Conservation (phyloP, 2,113 vertebrate species). For the Danio rerio region DNA sequence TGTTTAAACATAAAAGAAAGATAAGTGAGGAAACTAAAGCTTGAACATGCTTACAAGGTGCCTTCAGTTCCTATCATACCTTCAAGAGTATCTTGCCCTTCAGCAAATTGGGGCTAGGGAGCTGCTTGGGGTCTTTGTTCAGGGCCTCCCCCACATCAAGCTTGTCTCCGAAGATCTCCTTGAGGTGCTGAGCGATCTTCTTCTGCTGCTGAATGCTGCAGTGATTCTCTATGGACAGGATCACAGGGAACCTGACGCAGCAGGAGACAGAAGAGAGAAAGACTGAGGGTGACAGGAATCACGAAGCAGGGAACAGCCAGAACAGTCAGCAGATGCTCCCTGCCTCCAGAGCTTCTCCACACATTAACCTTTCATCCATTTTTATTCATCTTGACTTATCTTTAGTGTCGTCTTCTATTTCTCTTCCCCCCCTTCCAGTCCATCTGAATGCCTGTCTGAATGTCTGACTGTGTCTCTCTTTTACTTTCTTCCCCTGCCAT, state of each 20-base stretch:
- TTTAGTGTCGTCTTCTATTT: constrained; percentile 12
- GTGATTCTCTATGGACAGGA: constrained; percentile 96
- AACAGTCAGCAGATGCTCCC: constrained; percentile 21
- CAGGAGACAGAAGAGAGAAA: constrained; percentile 23
- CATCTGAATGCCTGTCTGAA: not conserved
- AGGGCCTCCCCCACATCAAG: constrained; percentile 84
- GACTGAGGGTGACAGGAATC: constrained; percentile 4
- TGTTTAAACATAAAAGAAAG: too few species aligned
- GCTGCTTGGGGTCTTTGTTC: constrained; percentile 81
- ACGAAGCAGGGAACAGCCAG: constrained; percentile 8
- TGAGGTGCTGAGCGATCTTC: constrained; percentile 93
- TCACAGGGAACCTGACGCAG: constrained; percentile 86
- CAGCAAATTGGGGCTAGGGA: constrained; percentile 89
- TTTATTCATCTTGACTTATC: constrained; percentile 15
- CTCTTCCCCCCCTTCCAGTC: not conserved
- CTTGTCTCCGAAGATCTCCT: constrained; percentile 90
- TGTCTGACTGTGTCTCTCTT: not conserved
- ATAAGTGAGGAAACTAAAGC: too few species aligned
- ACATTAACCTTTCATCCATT: constrained; percentile 16
- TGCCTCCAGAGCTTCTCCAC: not conserved
- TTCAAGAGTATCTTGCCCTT: constrained; percentile 96
- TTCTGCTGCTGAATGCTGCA: constrained; percentile 95
- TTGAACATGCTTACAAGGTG: too few species aligned
- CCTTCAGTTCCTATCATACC: constrained; percentile 70
- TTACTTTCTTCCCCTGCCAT: not conserved